phyloP scores from a whole-genome alignment of 2,113 vertebrate species.

The Lipotes vexillifer region DNA sequence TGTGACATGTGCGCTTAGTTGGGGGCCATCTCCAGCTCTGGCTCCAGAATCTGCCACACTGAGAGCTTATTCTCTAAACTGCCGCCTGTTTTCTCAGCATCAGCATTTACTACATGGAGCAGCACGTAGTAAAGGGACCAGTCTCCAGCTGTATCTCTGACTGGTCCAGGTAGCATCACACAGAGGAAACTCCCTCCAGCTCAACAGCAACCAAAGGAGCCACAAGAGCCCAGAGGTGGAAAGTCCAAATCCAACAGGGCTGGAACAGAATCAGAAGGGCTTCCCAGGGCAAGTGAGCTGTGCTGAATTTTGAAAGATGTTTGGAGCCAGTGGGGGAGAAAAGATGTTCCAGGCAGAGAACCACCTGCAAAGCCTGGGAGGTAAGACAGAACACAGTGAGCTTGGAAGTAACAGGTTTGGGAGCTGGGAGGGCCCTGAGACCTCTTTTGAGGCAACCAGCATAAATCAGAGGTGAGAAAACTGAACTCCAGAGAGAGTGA shows the following conservation, averaged over 20 bases:
- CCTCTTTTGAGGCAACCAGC: not conserved
- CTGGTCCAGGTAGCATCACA: not conserved
- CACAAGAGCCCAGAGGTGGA: not conserved
- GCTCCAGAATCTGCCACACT: not conserved
- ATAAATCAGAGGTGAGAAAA: not conserved
- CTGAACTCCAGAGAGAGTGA: not conserved
- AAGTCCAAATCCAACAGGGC: accelerated
- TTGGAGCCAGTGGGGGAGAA: not conserved
- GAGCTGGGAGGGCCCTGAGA: not conserved
- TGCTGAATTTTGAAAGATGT: not conserved
- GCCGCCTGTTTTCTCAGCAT: not conserved
- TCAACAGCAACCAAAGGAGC: not conserved
- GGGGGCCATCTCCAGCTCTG: not conserved
- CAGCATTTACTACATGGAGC: no score
- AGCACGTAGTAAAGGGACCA: accelerated
- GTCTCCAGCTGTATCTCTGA: not conserved
- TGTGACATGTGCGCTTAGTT: accelerated
- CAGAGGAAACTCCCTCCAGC: not conserved
- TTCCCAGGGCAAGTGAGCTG: not conserved
- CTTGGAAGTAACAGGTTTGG: not conserved
- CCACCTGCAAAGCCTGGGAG: not conserved
- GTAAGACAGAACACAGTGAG: not conserved
- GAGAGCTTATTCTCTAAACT: accelerated
- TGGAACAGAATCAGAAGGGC: not conserved
- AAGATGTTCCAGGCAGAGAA: not conserved